Conservation (phyloP, 2,888 invertebrate genomes). For the Pilophorus perplexus region DNA sequence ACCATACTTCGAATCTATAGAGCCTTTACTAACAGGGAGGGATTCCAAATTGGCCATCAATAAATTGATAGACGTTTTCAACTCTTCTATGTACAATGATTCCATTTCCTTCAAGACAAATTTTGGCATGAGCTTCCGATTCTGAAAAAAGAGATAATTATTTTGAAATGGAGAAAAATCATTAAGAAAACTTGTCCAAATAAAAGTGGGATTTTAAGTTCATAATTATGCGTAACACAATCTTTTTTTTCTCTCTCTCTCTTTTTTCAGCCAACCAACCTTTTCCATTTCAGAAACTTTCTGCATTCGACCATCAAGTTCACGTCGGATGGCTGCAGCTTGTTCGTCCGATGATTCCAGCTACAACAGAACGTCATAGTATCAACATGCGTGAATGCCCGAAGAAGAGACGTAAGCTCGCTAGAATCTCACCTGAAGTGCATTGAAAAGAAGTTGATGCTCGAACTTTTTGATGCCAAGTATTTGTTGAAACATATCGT, state of each 20-base stretch:
- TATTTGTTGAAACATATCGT: conserved; percentile 99
- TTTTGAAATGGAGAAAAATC: too few relatives aligned
- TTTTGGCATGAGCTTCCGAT: conserved; percentile 96
- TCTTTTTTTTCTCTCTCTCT: neutral
- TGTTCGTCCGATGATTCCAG: conserved; percentile 99
- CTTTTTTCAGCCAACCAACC: conserved; percentile 55
- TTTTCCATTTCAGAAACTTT: conserved; percentile 96
- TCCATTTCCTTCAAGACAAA: conserved; percentile 99
- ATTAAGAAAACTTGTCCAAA: too few relatives aligned
- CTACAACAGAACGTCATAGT: conserved; percentile 58
- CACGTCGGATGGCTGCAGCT: conserved; percentile 97
- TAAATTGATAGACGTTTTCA: conserved; percentile 95
- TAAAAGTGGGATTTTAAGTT: too few relatives aligned
- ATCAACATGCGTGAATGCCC: too few relatives aligned
- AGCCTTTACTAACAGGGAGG: conserved; percentile 96
- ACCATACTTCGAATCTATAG: conserved; percentile 95
- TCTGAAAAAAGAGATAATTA: conserved; percentile 57
- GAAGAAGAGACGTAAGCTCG: too few relatives aligned
- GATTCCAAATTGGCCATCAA: conserved; percentile 99
- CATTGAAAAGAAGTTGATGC: conserved; percentile 98
- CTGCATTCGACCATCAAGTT: conserved; percentile 96
- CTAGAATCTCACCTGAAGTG: conserved; percentile 83
- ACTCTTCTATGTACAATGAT: conserved; percentile 96
- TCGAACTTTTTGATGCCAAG: conserved; percentile 98
- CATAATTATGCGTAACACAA: neutral